A percentile compares a stretch with the other conserved stretches of the same genome.
Conservation (phyloP, 2,113 vertebrate genomes). For the Grallaria varia region DNA sequence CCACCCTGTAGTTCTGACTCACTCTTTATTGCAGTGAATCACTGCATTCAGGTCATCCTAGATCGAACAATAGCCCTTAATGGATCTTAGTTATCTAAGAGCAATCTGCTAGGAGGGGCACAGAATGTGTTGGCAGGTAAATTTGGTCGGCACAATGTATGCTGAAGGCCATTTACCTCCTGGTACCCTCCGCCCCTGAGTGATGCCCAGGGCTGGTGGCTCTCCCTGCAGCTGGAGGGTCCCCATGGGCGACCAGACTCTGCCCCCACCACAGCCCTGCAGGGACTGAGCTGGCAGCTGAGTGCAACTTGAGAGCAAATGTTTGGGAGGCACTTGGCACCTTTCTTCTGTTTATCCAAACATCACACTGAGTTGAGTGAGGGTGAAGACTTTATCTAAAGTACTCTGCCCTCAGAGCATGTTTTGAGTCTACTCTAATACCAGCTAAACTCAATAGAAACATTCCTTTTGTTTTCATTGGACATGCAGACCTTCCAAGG, state of each 20-base stretch:
- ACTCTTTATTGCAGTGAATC: not conserved
- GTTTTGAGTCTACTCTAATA: not conserved
- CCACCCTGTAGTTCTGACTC: not conserved
- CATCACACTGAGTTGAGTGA: not conserved
- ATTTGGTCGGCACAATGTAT: not conserved
- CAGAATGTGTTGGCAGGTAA: not conserved
- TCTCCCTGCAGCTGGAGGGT: not conserved
- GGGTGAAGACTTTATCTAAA: not conserved
- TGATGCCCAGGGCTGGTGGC: not conserved
- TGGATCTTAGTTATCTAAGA: not conserved
- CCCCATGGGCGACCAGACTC: not conserved
- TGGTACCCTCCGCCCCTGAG: not conserved
- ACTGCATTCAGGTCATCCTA: not conserved
- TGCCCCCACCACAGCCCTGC: not conserved
- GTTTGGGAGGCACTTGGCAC: not conserved
- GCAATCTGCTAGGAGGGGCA: not conserved
- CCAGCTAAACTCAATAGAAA: not conserved
- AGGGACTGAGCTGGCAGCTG: not conserved
- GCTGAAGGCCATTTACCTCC: not conserved
- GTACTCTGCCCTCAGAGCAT: not conserved
- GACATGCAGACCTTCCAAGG: not conserved
- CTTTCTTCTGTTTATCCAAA: not conserved
- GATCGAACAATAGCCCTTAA: not conserved
- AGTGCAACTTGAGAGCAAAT: not conserved
- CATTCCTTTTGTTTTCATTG: not conserved